These are phyloP conservation scores for Coenonympha arcania DNA, from an alignment of 2,888 invertebrate genomes.

Conservation along the genomic window DNA sequence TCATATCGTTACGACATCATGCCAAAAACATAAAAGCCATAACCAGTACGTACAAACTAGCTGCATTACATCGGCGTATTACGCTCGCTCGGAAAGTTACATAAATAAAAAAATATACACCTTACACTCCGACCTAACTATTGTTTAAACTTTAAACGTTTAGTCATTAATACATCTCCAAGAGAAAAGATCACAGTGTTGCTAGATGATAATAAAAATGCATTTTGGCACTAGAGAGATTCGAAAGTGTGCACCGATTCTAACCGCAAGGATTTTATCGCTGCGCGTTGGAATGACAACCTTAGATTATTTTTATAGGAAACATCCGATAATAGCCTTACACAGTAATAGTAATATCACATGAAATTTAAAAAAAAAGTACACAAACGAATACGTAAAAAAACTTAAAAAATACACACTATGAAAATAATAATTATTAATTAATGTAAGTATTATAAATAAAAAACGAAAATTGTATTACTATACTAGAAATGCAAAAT, in stretches of 20 bases:
- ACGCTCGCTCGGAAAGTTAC: slow-evolving; percentile 63
- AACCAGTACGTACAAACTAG: slow-evolving; percentile 48
- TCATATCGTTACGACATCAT: slow-evolving; percentile 65
- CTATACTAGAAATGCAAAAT: slow-evolving; percentile 72
- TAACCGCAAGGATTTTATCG: slow-evolving; percentile 22
- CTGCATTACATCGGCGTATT: slow-evolving; percentile 41
- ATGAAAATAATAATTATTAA: slow-evolving; percentile 39
- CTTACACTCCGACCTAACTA: slow-evolving; percentile 49
- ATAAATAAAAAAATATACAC: slow-evolving; percentile 64
- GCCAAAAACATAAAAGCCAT: slow-evolving; percentile 65
- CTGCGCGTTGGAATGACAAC: slow-evolving; percentile 52
- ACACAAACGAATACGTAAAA: slow-evolving; percentile 62
- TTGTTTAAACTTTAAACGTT: too few species aligned
- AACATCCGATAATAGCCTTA: slow-evolving; percentile 51
- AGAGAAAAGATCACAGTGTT: slow-evolving; percentile 59
- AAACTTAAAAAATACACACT: slow-evolving; percentile 62
- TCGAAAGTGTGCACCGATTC: slow-evolving; percentile 31
- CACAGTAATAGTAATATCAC: slow-evolving; percentile 69
- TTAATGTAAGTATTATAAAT: slow-evolving; percentile 58
- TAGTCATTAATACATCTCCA: slow-evolving; percentile 47
- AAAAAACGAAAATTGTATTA: slow-evolving; percentile 67
- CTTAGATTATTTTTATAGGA: slow-evolving; percentile 45
- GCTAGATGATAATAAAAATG: slow-evolving; percentile 44
- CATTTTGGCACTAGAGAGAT: slow-evolving; percentile 70
- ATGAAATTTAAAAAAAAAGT: slow-evolving; percentile 60